A percentile compares a stretch with the other conserved stretches of the same genome.
Conservation (phyloP, 1,140 invertebrate genomes). For the Eueides isabella region DNA sequence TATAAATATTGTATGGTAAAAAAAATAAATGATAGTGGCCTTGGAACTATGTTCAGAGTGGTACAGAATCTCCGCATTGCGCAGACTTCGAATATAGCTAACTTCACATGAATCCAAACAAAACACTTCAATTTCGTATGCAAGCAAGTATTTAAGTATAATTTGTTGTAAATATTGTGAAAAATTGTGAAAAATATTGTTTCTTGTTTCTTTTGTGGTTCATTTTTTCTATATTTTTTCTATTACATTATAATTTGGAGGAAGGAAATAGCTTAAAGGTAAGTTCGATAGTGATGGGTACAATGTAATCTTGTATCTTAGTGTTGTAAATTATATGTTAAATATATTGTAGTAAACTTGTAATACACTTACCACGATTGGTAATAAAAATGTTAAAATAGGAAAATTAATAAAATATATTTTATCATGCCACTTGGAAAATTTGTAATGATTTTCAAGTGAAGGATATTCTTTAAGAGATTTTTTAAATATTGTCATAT, state of each 20-base stretch:
- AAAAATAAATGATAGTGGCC: conserved; percentile 9
- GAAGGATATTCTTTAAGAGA: background rate
- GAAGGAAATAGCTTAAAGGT: background rate
- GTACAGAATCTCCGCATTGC: conserved; percentile 60
- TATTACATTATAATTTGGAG: background rate
- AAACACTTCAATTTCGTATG: conserved; percentile 40
- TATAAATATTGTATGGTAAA: background rate
- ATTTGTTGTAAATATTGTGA: background rate
- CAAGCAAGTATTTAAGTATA: background rate
- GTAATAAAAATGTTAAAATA: background rate
- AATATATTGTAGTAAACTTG: background rate
- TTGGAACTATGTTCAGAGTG: conserved; percentile 38
- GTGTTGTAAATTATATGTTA: background rate
- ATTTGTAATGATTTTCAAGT: background rate
- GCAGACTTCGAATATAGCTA: conserved; percentile 46
- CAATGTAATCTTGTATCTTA: background rate
- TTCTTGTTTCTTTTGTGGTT: background rate
- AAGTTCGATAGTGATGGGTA: background rate
- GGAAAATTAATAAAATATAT: no score
- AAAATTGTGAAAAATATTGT: background rate
- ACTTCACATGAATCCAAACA: conserved; percentile 55
- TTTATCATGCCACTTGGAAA: background rate
- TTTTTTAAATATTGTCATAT: background rate
- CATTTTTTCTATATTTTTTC: background rate
- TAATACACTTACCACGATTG: no score